Conservation (phyloP, 2,888 invertebrate species). For the Drosophila neonasuta region DNA sequence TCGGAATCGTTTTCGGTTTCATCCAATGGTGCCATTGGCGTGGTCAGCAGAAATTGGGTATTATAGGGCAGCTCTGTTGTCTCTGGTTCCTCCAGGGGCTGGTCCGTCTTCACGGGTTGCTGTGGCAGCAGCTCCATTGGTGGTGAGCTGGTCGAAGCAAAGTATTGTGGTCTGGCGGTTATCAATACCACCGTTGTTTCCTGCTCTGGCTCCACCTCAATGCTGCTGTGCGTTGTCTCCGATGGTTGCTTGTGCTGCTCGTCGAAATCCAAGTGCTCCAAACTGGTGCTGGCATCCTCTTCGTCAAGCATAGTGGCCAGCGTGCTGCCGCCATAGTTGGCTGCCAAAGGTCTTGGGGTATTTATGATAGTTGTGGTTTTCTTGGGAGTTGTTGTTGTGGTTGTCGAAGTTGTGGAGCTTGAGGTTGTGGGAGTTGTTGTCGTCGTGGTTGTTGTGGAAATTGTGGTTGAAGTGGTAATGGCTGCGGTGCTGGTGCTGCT, state of each 20-base stretch:
- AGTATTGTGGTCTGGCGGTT: constrained; percentile 65
- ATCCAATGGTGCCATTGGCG: constrained; percentile 52
- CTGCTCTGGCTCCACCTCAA: constrained; percentile 49
- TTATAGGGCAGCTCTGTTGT: constrained; percentile 57
- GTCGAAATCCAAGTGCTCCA: constrained; percentile 41
- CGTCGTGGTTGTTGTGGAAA: neutral
- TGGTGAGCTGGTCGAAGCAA: constrained; percentile 37
- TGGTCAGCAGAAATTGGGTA: constrained; percentile 61
- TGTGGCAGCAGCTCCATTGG: constrained; percentile 20
- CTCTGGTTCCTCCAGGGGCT: constrained; percentile 45
- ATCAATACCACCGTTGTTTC: constrained; percentile 64
- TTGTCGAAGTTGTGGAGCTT: constrained; percentile 10
- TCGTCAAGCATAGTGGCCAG: constrained; percentile 61
- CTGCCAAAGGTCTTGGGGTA: constrained; percentile 44
- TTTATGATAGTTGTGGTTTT: constrained; percentile 36
- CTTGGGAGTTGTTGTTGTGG: constrained; percentile 25
- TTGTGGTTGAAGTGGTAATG: constrained; percentile 18
- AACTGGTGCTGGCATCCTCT: constrained; percentile 43
- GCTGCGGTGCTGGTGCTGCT: constrained; percentile 3
- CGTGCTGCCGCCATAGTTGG: constrained; percentile 63
- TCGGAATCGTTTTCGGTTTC: constrained; percentile 38
- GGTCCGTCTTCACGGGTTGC: constrained; percentile 24
- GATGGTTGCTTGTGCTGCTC: constrained; percentile 12
- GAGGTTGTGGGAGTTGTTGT: constrained; percentile 4
- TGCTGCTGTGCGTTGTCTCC: constrained; percentile 45